These are phyloP conservation scores for Panthera leo DNA, from an alignment of 2,113 vertebrate species.

Conservation along the genomic window DNA sequence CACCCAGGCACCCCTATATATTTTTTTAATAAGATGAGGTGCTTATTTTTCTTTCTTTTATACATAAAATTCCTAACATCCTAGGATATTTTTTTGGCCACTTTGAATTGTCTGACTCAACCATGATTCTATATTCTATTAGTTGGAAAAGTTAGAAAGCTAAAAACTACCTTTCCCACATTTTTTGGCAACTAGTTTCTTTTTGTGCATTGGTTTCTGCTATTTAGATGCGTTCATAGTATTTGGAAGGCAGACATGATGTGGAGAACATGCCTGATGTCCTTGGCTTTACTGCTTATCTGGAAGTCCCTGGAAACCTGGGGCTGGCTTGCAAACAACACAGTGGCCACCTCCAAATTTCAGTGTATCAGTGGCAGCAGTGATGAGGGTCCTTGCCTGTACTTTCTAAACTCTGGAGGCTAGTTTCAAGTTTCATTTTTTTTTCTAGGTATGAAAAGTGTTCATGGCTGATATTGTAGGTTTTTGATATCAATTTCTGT, in stretches of 20 bases:
- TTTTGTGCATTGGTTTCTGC: neutral
- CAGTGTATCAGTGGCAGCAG: too few species aligned
- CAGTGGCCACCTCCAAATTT: neutral
- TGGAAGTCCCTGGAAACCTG: neutral
- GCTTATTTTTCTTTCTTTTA: slow-evolving; percentile 4
- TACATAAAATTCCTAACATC: neutral
- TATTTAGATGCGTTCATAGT: neutral
- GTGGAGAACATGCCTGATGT: fast-evolving
- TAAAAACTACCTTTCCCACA: neutral
- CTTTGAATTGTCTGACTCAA: neutral
- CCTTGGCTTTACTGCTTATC: neutral
- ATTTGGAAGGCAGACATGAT: neutral
- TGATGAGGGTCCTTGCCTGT: neutral
- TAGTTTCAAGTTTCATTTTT: neutral
- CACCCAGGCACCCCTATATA: too few species aligned
- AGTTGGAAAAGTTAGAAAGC: neutral
- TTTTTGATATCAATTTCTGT: neutral
- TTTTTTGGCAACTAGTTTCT: neutral
- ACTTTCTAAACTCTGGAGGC: neutral
- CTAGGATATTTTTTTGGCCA: neutral
- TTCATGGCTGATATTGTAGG: neutral
- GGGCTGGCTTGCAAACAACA: neutral
- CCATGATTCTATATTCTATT: neutral
- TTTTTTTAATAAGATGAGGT: neutral
- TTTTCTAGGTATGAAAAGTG: neutral